Conservation (phyloP, 2,888 invertebrate genomes). For the Rutpela maculata region DNA sequence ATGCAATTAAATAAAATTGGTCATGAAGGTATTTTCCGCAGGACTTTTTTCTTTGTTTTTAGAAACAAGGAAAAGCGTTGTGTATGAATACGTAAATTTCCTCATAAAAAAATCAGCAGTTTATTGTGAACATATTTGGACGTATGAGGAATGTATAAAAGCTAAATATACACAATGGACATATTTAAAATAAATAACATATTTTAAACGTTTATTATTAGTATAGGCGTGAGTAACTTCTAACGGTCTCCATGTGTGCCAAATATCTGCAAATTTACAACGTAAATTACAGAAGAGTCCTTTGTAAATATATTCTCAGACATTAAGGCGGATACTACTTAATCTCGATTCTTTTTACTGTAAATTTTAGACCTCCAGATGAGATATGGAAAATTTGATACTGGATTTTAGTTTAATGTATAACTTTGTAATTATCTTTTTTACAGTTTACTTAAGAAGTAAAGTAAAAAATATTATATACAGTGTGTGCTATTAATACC, state of each 20-base stretch:
- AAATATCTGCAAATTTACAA: background rate
- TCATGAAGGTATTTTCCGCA: no score
- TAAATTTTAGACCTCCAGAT: no score
- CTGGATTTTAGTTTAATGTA: no score
- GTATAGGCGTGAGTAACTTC: background rate
- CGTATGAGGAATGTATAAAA: background rate
- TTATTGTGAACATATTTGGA: constrained; percentile 1
- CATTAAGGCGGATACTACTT: background rate
- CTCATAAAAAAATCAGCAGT: background rate
- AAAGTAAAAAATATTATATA: no score
- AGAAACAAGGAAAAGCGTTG: background rate
- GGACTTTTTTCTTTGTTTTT: no score
- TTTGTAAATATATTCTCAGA: background rate
- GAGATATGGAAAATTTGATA: no score
- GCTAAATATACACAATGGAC: constrained; percentile 4
- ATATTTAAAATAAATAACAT: constrained; percentile 6
- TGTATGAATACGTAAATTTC: background rate
- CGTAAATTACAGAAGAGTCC: background rate
- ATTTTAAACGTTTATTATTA: constrained; percentile 2
- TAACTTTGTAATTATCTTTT: no score
- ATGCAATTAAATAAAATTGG: no score
- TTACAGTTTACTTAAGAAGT: no score
- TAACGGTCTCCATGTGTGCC: constrained; percentile 1
- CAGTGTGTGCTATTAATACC: no score
- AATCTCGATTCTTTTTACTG: background rate